Evolutionary conservation across 2,888 invertebrate genomes (phyloP).

Genomic region (Alitta virens): DNA sequence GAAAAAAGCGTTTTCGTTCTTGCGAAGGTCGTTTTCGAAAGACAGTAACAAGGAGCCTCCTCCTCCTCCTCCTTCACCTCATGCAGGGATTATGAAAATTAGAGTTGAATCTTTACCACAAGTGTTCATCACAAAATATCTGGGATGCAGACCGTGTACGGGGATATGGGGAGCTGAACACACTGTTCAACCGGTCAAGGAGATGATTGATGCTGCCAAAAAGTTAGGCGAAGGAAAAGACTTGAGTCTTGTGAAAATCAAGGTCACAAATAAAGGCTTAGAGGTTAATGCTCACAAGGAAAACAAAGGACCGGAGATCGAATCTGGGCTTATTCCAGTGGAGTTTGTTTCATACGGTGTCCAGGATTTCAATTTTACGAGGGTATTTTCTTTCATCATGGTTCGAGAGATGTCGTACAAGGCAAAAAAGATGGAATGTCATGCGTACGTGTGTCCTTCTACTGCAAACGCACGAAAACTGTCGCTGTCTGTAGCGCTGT

Average conservation of each 20-base stretch:
- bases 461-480: constrained; percentile 21
- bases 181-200: constrained; percentile 50
- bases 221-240: constrained; percentile 40
- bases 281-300: constrained; percentile 37
- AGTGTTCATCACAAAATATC: constrained; percentile 53
- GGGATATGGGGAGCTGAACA: constrained; percentile 51
- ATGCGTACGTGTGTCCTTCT: constrained; percentile 49
- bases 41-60: neutral
- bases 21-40: neutral
- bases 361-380: constrained; percentile 53
- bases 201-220: constrained; percentile 43
- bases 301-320: constrained; percentile 37
- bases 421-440: constrained; percentile 46
- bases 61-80: neutral
- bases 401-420: constrained; percentile 48
- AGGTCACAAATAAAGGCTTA: constrained; percentile 46
- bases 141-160: constrained; percentile 44
- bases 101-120: constrained; percentile 50
- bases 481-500: constrained; percentile 27
- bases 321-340: constrained; percentile 45
- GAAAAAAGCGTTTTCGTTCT: neutral
- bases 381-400: constrained; percentile 53
- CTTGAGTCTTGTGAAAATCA: constrained; percentile 48
- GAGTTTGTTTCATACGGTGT: constrained; percentile 56
- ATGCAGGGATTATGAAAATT: too few species aligned